Base-by-base conservation (phyloP, 2,797 vertebrate genomes). In the Silurus lanzhouensis region DNA sequence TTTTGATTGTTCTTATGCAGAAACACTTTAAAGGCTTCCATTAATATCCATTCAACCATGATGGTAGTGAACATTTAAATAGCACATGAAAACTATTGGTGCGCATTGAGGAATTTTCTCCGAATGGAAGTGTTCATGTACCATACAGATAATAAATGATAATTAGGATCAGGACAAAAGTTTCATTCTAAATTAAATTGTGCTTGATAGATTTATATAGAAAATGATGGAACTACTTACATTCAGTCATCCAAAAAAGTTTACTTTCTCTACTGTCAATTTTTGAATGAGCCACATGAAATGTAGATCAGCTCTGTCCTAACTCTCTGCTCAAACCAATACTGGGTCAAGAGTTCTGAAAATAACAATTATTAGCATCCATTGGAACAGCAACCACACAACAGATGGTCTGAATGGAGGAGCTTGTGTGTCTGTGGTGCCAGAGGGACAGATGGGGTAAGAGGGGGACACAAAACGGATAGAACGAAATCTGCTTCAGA, bases 321-420 rank as follows among this genome's bases (percentile, higher is more conserved):
- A 55, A 14, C 63, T 55, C 13, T 67, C n/a, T 66, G 63, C 15
- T 52, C 20, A 61, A 81, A 55, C 79, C 52, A 31, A 55, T 67
- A 81, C 63, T 81, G 13, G 79, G 79, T 81, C 64, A 81, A 67
- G 63, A 52, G 46, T 67, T 67, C 46, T 81, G 63, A 87, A 83
- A 81, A 84, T 27, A 84, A 82, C 81, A 85, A 80, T 84, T 71
- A 38, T 76, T 72, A 72, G 7, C 83, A 79, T 60, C 20, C 57
- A 82, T 70, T 72, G 74, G 58, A 63, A 46, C 78, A n/a, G 60
- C 38, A 64, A 46, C 60, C n/a, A 27, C 67, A 81, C 15, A 55
- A 92, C 91, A 88, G 92, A 95, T 95, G 92, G 93, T 95, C 94
- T 92, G 93, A 87, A 87, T 57, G 89, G 88, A 88, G 87, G 89